phyloP scores from a whole-genome alignment of 1,140 invertebrate genomes.

The Heliconius hewitsoni region DNA sequence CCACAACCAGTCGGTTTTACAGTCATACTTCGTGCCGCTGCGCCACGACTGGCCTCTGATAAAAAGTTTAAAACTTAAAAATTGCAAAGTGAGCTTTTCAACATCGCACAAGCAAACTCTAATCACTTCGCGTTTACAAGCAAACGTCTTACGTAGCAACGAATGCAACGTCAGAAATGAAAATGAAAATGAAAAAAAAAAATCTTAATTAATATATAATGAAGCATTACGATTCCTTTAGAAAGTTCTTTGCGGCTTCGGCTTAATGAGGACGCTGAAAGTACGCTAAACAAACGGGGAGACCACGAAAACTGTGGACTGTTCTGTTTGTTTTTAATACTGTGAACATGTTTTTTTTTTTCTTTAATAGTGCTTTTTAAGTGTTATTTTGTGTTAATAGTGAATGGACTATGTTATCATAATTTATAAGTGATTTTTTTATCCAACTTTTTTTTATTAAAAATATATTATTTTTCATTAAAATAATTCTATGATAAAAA shows the following conservation, averaged over 20 bases:
- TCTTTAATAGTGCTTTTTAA: too few relatives aligned
- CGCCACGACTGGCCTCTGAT: neutral
- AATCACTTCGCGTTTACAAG: slow-evolving; percentile 2
- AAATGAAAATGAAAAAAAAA: slow-evolving; percentile 23
- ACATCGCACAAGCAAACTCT: neutral
- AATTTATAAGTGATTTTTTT: too few relatives aligned
- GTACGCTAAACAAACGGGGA: slow-evolving; percentile 23
- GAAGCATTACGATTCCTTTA: slow-evolving; percentile 23
- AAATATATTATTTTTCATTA: too few relatives aligned
- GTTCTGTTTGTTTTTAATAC: neutral
- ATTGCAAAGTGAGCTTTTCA: slow-evolving; percentile 1
- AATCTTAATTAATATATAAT: slow-evolving; percentile 35
- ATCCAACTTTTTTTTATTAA: too few relatives aligned
- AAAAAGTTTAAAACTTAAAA: neutral
- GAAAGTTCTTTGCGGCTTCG: slow-evolving; percentile 32
- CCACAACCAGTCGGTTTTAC: too few relatives aligned
- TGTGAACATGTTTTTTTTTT: neutral
- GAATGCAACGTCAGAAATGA: slow-evolving; percentile 24
- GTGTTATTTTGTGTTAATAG: too few relatives aligned
- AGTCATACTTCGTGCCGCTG: too few relatives aligned
- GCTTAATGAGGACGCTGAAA: slow-evolving; percentile 30
- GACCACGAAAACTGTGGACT: neutral
- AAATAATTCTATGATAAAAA: too few relatives aligned
- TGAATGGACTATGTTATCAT: too few relatives aligned
- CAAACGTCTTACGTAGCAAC: slow-evolving; percentile 25